A percentile compares a stretch with the other conserved stretches of the same genome.
Evolutionary conservation across 2,113 vertebrate species (phyloP).

Genomic region (Gyps fulvus): DNA sequence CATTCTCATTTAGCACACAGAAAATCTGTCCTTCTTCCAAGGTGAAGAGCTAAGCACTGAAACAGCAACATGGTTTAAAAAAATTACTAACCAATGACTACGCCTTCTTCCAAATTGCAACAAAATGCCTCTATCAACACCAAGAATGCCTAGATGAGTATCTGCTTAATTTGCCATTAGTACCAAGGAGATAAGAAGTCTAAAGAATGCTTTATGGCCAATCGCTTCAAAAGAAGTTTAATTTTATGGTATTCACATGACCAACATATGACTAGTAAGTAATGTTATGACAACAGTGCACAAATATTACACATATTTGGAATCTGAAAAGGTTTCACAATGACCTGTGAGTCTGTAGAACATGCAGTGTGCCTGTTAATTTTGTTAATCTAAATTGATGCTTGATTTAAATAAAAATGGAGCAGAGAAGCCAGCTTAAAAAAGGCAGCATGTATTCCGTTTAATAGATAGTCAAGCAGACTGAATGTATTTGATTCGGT

Average conservation of each 20-base stretch:
- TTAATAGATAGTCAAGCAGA: neutral
- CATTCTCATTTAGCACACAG: neutral
- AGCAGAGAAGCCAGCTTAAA: neutral
- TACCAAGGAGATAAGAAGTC: neutral
- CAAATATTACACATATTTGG: neutral
- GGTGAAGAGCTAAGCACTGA: neutral
- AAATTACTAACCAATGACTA: neutral
- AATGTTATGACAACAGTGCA: neutral
- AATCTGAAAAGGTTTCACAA: neutral
- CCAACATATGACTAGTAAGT: neutral
- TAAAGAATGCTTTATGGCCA: neutral
- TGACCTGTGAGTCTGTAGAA: neutral
- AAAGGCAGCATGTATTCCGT: neutral
- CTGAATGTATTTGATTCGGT: neutral
- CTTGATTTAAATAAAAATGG: neutral
- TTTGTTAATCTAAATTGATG: neutral
- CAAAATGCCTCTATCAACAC: neutral
- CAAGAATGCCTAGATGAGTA: neutral
- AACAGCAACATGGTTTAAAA: neutral
- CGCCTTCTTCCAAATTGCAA: neutral
- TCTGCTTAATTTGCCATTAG: neutral
- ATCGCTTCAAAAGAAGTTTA: neutral
- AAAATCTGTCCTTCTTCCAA: neutral
- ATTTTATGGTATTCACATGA: neutral
- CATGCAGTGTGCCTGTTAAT: neutral